Percentiles rank a stretch among this genome's conserved stretches.
Evolutionary conservation across 1,140 invertebrate species (phyloP).

Genomic region (Harpegnathos saltator): DNA sequence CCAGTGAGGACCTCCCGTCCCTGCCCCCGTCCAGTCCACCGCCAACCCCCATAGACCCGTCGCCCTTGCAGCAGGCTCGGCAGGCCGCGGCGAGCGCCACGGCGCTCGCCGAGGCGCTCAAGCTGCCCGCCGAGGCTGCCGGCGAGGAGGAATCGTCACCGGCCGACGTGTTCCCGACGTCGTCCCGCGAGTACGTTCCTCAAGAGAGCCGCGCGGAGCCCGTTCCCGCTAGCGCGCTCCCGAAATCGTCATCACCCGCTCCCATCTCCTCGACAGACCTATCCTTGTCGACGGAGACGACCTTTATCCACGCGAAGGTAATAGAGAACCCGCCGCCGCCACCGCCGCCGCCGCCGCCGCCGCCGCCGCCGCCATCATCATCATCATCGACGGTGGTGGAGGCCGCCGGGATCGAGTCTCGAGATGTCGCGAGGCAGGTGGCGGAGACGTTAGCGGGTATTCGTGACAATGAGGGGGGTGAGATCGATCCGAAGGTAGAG

Average conservation of each 20-base stretch:
- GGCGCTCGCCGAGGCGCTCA: constrained; percentile 80
- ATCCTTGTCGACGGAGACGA: constrained; percentile 49
- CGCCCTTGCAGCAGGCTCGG: constrained; percentile 83
- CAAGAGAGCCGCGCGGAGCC: constrained; percentile 49
- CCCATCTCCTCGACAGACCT: constrained; percentile 40
- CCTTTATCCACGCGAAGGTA: constrained; percentile 18
- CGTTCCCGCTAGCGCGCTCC: constrained; percentile 23
- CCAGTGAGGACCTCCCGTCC: constrained; percentile 84
- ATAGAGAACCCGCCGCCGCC: constrained; percentile 15
- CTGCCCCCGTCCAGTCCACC: constrained; percentile 83
- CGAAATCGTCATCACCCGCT: background rate
- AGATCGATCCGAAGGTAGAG: background rate
- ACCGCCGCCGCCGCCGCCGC: no score
- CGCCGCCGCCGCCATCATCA: no score
- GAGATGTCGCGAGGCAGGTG: constrained; percentile 1
- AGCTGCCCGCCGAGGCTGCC: constrained; percentile 78
- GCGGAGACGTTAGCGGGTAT: constrained; percentile 19
- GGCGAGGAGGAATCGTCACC: constrained; percentile 23
- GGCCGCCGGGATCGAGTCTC: constrained; percentile 9
- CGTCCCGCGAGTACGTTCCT: constrained; percentile 31
- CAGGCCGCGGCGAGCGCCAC: constrained; percentile 80
- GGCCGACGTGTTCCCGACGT: constrained; percentile 19
- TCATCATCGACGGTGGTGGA: constrained; percentile 62
- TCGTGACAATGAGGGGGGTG: background rate
- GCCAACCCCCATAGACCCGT: constrained; percentile 84